A percentile compares a stretch with the other conserved stretches of the same genome.
phyloP scores from a whole-genome alignment of 23 tunicate species.

The Styela plicata region DNA sequence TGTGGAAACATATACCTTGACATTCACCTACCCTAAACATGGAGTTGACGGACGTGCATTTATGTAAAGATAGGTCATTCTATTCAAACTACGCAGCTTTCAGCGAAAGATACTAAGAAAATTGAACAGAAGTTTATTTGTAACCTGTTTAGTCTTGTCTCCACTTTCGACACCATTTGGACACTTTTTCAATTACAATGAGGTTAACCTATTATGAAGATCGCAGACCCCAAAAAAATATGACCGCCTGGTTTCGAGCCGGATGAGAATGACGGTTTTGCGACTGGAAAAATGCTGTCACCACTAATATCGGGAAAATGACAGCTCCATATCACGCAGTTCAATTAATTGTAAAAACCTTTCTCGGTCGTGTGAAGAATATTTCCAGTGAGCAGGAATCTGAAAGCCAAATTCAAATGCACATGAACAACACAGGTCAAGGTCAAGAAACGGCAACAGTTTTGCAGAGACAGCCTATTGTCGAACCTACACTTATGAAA shows the following conservation, averaged over 20 bases:
- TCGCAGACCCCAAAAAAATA: constrained; percentile 45
- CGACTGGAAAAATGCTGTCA: constrained; percentile 19
- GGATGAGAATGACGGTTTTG: constrained; percentile 20
- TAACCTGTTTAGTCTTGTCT: constrained; percentile 41
- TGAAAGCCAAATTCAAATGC: constrained; percentile 4
- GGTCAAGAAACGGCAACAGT: too few species aligned
- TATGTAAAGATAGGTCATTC: constrained; percentile 10
- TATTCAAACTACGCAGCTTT: constrained; percentile 9
- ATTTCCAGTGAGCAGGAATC: not conserved
- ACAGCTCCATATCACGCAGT: constrained; percentile 43
- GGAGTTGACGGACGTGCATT: constrained; percentile 36
- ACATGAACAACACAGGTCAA: constrained; percentile 9
- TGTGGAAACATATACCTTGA: constrained; percentile 65
- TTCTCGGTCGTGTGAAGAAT: not conserved
- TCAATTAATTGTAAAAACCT: constrained; percentile 16
- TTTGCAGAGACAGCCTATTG: too few species aligned
- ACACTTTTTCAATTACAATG: constrained; percentile 46
- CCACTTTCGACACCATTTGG: constrained; percentile 37
- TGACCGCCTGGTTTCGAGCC: constrained; percentile 71
- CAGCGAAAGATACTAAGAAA: constrained; percentile 36
- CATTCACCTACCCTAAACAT: constrained; percentile 58
- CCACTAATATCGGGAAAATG: constrained; percentile 43
- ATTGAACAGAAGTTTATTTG: constrained; percentile 62
- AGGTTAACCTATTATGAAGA: constrained; percentile 61
- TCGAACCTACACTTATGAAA: too few species aligned